Conservation (phyloP, 2,113 vertebrate genomes). For the Uropsilus gracilis region DNA sequence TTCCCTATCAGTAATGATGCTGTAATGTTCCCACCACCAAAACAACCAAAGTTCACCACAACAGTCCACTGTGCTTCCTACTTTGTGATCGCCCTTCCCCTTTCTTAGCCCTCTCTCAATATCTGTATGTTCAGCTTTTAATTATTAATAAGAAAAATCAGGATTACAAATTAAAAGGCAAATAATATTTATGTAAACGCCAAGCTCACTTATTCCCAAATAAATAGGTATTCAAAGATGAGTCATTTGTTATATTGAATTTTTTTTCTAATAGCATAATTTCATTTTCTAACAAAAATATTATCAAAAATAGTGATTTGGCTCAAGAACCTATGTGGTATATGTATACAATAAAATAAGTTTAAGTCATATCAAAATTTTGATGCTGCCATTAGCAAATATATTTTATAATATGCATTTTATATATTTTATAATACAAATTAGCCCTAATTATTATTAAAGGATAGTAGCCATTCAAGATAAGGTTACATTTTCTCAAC, state of each 20-base stretch:
- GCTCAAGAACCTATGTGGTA: not conserved
- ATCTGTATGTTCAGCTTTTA: not conserved
- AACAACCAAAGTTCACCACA: no score
- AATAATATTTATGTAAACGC: not conserved
- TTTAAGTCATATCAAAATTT: not conserved
- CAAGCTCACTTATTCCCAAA: not conserved
- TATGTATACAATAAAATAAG: not conserved
- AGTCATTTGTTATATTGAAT: not conserved
- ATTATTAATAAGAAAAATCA: not conserved
- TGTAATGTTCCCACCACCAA: no score
- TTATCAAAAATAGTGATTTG: not conserved
- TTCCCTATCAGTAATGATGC: no score
- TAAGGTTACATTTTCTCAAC: not conserved
- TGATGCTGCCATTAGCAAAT: not conserved
- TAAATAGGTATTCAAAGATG: not conserved
- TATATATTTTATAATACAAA: not conserved
- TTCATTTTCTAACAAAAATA: slow-evolving; percentile 22
- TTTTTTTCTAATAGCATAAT: not conserved
- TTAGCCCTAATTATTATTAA: not conserved
- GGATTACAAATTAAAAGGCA: slow-evolving; percentile 16
- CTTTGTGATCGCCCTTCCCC: no score
- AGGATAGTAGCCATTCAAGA: not conserved
- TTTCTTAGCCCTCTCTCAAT: no score
- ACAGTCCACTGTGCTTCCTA: no score
- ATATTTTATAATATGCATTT: not conserved